A percentile compares a stretch with the other conserved stretches of the same genome.
These are phyloP conservation scores for Watsonalla binaria DNA, from an alignment of 2,888 invertebrate genomes.

Conservation along the genomic window DNA sequence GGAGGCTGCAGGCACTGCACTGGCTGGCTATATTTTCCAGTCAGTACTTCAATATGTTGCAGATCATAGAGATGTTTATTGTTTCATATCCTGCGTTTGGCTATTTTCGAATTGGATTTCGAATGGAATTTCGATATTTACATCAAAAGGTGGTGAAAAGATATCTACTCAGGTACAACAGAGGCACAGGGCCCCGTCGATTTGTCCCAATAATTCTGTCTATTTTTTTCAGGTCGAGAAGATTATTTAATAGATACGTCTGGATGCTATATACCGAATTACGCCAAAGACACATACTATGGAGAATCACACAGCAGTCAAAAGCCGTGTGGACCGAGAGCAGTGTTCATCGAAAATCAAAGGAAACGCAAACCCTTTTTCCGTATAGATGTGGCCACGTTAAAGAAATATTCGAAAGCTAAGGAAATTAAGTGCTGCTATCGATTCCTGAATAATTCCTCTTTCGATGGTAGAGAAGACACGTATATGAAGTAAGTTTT, in stretches of 20 bases:
- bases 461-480: constrained; percentile 23
- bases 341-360: constrained; percentile 32
- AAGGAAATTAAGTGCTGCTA: constrained; percentile 38
- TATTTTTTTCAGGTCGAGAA: neutral
- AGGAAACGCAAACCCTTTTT: constrained; percentile 28
- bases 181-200: too few species aligned
- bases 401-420: constrained; percentile 21
- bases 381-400: constrained; percentile 24
- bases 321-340: constrained; percentile 34
- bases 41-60: too few species aligned
- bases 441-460: constrained; percentile 31
- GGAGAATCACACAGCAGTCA: constrained; percentile 16
- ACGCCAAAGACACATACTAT: constrained; percentile 31
- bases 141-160: too few species aligned
- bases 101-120: too few species aligned
- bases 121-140: too few species aligned
- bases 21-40: too few species aligned
- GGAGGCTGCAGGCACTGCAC: too few species aligned
- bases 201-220: too few species aligned
- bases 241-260: constrained; percentile 43
- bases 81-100: too few species aligned
- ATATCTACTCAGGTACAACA: too few species aligned
- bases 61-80: too few species aligned
- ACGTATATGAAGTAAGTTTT: constrained; percentile 32
- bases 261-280: constrained; percentile 52